Base-by-base conservation (phyloP, 2,888 invertebrate genomes). In the Cecidostiba fungosa region DNA sequence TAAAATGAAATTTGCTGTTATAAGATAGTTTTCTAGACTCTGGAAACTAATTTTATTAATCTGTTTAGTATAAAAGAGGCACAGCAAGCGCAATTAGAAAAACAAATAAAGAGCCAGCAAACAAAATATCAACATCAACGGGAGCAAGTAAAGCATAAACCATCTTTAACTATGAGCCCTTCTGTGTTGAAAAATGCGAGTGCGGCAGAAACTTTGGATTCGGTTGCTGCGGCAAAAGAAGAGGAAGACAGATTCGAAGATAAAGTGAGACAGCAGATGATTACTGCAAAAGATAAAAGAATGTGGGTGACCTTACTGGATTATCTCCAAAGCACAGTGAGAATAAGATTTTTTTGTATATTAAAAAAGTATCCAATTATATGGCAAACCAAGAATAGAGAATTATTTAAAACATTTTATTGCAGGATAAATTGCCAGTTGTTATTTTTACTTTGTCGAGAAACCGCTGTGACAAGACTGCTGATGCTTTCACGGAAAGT, bases 361-460 rank as follows among this genome's bases (percentile, higher is more conserved):
- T 32, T 59, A 14, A 47, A 47, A 16, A 74, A 69, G 12, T 12
- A 62, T 62, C 26, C 3, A 26, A 19, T 47, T 2, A 47, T 70
- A n/a, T n/a, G n/a, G n/a, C n/a, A n/a, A n/a, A n/a, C n/a, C 1
- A 43, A 62, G 54, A 81, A 2, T 32, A 29, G 26, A 50, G n/a
- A 10, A 77, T 19, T 77, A 43, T 5, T 26, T 54, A 23, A 70
- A 39, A 29, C 47, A 66, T 54, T 80, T 72, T 59, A 66, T 74
- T 85, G 4, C 62, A 92, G 91, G 91, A 98, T 89, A 96, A 98
- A 91, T 94, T 99, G 82, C 99, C 99, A 0, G 97, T 98, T 0
- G 98, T 99, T 0, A 97, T 97, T 0, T 99, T 99, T 92, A 98
- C 98, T 0, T 95, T 99, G 88, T 99, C 99, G 0, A 94, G 98